phyloP scores from a whole-genome alignment of 2,888 invertebrate genomes.

The Philereme vetulata region DNA sequence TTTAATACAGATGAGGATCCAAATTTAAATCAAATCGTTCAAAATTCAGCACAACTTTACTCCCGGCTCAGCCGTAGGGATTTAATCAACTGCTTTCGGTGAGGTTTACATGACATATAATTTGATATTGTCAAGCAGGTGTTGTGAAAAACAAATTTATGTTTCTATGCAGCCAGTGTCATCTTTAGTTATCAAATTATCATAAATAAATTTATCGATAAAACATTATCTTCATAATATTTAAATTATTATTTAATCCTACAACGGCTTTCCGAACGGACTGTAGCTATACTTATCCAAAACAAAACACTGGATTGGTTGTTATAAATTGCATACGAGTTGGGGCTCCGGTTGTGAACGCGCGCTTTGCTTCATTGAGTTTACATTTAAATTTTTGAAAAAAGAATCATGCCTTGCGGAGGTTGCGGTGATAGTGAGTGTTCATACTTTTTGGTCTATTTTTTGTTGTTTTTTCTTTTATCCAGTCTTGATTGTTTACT shows the following conservation, averaged over 20 bases:
- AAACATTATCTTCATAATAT: slow-evolving; percentile 24
- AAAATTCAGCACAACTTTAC: too few relatives aligned
- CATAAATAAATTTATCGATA: slow-evolving; percentile 20
- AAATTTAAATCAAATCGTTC: not conserved
- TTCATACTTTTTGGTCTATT: slow-evolving; percentile 20
- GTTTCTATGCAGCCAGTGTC: slow-evolving; percentile 16
- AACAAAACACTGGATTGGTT: slow-evolving; percentile 25
- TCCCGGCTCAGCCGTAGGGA: too few relatives aligned
- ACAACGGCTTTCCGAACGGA: slow-evolving; percentile 28
- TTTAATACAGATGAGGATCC: too few relatives aligned
- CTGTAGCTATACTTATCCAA: slow-evolving; percentile 23
- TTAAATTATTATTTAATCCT: slow-evolving; percentile 22
- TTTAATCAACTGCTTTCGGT: too few relatives aligned
- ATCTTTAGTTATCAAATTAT: slow-evolving; percentile 15
- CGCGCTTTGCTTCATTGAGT: slow-evolving; percentile 25
- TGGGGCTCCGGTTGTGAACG: slow-evolving; percentile 17
- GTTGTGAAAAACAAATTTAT: not conserved
- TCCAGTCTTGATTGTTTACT: too few relatives aligned
- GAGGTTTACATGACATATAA: too few relatives aligned
- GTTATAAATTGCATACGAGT: slow-evolving; percentile 35
- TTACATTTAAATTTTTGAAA: slow-evolving; percentile 31
- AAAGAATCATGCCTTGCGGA: slow-evolving; percentile 72
- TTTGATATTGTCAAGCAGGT: too few relatives aligned
- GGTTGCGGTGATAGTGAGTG: slow-evolving; percentile 77
- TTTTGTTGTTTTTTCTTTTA: not conserved